Evolutionary conservation across 2,888 invertebrate species (phyloP).

Genomic region (Mimumesa dahlbomi): DNA sequence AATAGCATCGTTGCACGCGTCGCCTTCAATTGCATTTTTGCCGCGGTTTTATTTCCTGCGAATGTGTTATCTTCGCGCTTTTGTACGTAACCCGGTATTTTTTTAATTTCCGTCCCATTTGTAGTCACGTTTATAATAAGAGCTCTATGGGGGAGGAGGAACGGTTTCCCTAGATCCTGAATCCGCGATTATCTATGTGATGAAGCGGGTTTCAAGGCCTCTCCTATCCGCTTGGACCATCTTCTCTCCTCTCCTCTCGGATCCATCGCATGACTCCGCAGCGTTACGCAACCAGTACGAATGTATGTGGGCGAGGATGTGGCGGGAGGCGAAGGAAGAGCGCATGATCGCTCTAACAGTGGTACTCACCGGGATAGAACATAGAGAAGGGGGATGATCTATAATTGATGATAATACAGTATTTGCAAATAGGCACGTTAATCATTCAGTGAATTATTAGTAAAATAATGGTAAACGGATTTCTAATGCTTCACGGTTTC

Average conservation of each 20-base stretch:
- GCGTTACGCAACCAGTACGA: conserved; percentile 62
- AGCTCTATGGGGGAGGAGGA: too few species aligned
- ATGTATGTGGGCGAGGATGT: conserved; percentile 37
- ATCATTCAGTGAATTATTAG: too few species aligned
- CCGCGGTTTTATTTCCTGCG: background rate
- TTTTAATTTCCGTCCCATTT: too few species aligned
- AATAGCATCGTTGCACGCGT: conserved; percentile 6
- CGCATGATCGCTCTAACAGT: conserved; percentile 30
- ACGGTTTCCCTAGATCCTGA: too few species aligned
- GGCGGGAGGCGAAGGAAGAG: conserved; percentile 23
- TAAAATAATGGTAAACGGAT: too few species aligned
- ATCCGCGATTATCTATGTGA: too few species aligned
- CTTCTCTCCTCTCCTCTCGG: conserved; percentile 10
- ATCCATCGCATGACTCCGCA: conserved; percentile 63
- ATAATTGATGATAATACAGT: too few species aligned
- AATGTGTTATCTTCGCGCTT: background rate
- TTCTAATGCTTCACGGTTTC: too few species aligned
- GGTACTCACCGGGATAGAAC: conserved; percentile 24
- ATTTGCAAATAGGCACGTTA: too few species aligned
- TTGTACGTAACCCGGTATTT: too few species aligned
- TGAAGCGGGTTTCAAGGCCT: conserved; percentile 59
- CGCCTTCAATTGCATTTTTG: conserved; percentile 4
- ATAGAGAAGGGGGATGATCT: too few species aligned
- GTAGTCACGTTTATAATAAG: too few species aligned
- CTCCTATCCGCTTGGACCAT: conserved; percentile 30